phyloP scores from a whole-genome alignment of 2,113 vertebrate genomes.

The Sinocyclocheilus maitianheensis region DNA sequence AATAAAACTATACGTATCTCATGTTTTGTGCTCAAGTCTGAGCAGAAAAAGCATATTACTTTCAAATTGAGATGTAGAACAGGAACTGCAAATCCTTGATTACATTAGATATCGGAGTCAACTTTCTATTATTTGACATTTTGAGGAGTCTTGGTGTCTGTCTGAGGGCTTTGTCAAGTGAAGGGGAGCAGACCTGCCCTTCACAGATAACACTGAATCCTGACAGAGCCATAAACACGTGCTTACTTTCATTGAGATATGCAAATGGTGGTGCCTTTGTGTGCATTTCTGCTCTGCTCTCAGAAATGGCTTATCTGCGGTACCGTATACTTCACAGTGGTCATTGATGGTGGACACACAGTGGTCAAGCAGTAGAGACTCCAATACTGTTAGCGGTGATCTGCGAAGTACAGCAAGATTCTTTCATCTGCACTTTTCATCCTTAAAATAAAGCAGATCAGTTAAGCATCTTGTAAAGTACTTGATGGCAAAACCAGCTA shows the following conservation, averaged over 20 bases:
- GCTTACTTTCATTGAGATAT: neutral
- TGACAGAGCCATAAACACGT: neutral
- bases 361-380: neutral
- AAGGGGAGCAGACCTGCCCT: neutral
- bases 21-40: neutral
- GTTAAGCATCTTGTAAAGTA: neutral
- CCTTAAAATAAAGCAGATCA: neutral
- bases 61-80: neutral
- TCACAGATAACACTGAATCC: neutral
- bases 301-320: slow-evolving; percentile 7
- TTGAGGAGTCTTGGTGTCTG: neutral
- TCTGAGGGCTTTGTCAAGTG: neutral
- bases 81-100: neutral
- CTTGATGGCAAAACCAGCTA: neutral
- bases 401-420: neutral
- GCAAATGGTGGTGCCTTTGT: slow-evolving; percentile 1
- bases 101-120: neutral
- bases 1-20: neutral
- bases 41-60: neutral
- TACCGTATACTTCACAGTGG: neutral
- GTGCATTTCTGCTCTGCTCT: neutral
- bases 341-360: neutral
- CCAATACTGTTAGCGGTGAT: neutral
- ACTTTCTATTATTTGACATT: neutral
- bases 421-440: neutral